These are phyloP conservation scores for Eumerus sabulonum DNA, from an alignment of 2,888 invertebrate species.

Conservation along the genomic window DNA sequence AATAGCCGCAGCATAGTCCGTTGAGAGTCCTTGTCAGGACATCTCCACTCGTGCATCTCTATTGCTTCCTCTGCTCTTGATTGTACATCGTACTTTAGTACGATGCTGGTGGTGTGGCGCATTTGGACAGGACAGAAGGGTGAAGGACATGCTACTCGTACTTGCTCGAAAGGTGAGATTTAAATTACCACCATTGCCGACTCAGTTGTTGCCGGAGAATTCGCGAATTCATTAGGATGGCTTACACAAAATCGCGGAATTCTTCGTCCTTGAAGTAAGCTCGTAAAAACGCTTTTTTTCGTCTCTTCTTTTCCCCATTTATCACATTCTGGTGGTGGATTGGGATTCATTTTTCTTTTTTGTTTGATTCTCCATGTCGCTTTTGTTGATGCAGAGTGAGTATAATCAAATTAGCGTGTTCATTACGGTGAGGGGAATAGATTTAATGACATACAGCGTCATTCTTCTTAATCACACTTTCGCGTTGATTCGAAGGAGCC, in stretches of 20 bases:
- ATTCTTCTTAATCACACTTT: conserved; percentile 41
- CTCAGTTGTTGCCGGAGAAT: conserved; percentile 17
- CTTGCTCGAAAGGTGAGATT: conserved; percentile 8
- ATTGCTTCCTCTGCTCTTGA: neutral
- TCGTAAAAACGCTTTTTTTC: neutral
- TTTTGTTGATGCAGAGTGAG: conserved; percentile 14
- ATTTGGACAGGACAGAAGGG: conserved; percentile 51
- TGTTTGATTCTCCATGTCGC: conserved; percentile 11
- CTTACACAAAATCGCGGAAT: conserved; percentile 49
- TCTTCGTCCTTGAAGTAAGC: conserved; percentile 19
- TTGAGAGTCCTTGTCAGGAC: conserved; percentile 48
- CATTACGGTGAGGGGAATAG: conserved; percentile 29
- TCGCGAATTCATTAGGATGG: conserved; percentile 39
- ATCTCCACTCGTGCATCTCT: conserved; percentile 40
- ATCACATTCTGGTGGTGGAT: conserved; percentile 16
- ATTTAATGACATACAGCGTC: conserved; percentile 22
- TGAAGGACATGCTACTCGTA: too few species aligned
- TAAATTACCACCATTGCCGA: neutral
- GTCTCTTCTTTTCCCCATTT: neutral
- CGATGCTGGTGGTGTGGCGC: conserved; percentile 20
- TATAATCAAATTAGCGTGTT: conserved; percentile 40
- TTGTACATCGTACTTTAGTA: neutral
- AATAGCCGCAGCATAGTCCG: conserved; percentile 52
- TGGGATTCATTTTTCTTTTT: conserved; percentile 39
- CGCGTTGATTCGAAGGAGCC: conserved; percentile 39